Conservation (phyloP, 2,888 invertebrate genomes). For the Hedychridium roseum region DNA sequence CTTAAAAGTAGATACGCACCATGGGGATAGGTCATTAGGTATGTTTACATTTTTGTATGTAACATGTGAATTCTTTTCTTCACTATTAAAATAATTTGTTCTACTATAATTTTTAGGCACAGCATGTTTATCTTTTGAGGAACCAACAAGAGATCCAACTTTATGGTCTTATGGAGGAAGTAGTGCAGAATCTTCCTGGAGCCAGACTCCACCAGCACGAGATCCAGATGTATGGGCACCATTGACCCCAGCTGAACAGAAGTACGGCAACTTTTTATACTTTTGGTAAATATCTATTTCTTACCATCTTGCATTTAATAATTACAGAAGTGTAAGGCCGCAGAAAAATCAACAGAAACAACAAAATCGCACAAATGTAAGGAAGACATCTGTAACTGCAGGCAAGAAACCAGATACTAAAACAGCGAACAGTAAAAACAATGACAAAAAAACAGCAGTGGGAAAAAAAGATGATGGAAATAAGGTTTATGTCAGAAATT, state of each 20-base stretch:
- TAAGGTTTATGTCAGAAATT: conserved; percentile 37
- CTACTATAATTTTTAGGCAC: conserved; percentile 40
- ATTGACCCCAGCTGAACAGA: conserved; percentile 82
- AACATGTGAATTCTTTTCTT: conserved; percentile 1
- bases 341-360: conserved; percentile 56
- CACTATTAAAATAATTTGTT: conserved; percentile 1
- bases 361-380: conserved; percentile 52
- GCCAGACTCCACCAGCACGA: conserved; percentile 65
- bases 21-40: conserved; percentile 65
- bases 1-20: conserved; percentile 78
- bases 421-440: conserved; percentile 55
- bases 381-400: conserved; percentile 55
- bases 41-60: conserved; percentile 17
- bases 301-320: too few relatives aligned
- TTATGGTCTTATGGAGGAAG: conserved; percentile 78
- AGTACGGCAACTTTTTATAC: too few relatives aligned
- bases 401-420: conserved; percentile 61
- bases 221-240: conserved; percentile 91
- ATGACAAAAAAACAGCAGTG: conserved; percentile 61
- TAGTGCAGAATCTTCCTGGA: conserved; percentile 68
- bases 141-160: conserved; percentile 79
- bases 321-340: conserved; percentile 55
- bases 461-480: conserved; percentile 65
- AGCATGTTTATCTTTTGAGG: conserved; percentile 66
- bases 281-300: too few relatives aligned